Conservation (phyloP, 2,113 vertebrate species). For the Salvelinus namaycush region DNA sequence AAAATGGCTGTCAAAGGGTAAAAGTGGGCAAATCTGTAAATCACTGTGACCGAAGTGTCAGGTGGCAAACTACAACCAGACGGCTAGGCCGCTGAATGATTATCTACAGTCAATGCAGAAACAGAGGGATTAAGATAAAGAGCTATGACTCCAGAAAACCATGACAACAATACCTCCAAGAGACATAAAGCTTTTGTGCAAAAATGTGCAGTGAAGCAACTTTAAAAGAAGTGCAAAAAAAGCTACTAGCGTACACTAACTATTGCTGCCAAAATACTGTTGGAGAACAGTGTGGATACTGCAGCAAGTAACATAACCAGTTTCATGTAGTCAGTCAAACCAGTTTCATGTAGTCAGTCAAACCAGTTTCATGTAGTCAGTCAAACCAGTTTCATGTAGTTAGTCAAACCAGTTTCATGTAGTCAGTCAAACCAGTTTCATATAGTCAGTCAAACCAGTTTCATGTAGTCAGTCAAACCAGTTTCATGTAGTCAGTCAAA, state of each 20-base stretch:
- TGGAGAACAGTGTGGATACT: background rate
- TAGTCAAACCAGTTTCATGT: too few species aligned
- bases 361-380: too few species aligned
- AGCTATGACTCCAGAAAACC: background rate
- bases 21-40: background rate
- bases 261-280: background rate
- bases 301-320: background rate
- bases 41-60: background rate
- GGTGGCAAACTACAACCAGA: background rate
- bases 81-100: background rate
- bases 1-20: background rate
- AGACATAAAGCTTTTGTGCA: background rate
- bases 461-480: too few species aligned
- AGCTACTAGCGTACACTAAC: background rate
- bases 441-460: too few species aligned
- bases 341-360: background rate
- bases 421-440: too few species aligned
- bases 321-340: background rate
- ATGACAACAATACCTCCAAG: conserved; percentile 27
- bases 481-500: background rate
- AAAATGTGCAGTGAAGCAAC: background rate
- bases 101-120: background rate
- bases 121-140: background rate
- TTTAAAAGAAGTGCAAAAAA: background rate
- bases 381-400: too few species aligned